These are phyloP conservation scores for Macaria notata DNA, from an alignment of 2,888 invertebrate species.

Conservation along the genomic window DNA sequence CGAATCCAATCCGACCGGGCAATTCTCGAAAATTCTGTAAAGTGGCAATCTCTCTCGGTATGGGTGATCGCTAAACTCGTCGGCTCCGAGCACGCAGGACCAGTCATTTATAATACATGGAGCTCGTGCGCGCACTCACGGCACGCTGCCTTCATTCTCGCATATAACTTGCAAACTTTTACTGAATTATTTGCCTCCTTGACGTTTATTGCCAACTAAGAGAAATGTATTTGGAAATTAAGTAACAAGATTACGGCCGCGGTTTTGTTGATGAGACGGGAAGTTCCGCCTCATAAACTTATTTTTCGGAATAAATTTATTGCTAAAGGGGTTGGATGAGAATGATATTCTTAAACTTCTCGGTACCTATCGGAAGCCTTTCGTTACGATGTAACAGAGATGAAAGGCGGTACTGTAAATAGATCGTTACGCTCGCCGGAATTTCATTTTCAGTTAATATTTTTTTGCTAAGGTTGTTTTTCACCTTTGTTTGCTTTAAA, in stretches of 20 bases:
- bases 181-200: constrained; percentile 59
- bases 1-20: constrained; percentile 72
- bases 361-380: constrained; percentile 13
- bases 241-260: constrained; percentile 66
- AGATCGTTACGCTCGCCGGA: constrained; percentile 3
- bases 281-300: constrained; percentile 63
- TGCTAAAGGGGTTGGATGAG: constrained; percentile 58
- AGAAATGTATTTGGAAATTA: constrained; percentile 73
- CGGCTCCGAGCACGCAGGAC: constrained; percentile 60
- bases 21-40: constrained; percentile 67
- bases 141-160: constrained; percentile 35
- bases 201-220: constrained; percentile 68
- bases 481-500: constrained; percentile 23
- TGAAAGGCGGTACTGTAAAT: constrained; percentile 8
- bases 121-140: constrained; percentile 31
- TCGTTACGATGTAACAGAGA: constrained; percentile 2
- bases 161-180: constrained; percentile 52
- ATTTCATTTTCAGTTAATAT: constrained; percentile 9
- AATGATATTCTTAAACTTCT: constrained; percentile 31
- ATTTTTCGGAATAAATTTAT: constrained; percentile 68
- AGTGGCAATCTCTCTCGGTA: constrained; percentile 71
- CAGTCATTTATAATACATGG: constrained; percentile 68
- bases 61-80: constrained; percentile 61
- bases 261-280: constrained; percentile 66
- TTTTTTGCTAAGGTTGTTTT: constrained; percentile 15